Conservation (phyloP, 2,888 invertebrate genomes). For the Drosophila kuntzei region DNA sequence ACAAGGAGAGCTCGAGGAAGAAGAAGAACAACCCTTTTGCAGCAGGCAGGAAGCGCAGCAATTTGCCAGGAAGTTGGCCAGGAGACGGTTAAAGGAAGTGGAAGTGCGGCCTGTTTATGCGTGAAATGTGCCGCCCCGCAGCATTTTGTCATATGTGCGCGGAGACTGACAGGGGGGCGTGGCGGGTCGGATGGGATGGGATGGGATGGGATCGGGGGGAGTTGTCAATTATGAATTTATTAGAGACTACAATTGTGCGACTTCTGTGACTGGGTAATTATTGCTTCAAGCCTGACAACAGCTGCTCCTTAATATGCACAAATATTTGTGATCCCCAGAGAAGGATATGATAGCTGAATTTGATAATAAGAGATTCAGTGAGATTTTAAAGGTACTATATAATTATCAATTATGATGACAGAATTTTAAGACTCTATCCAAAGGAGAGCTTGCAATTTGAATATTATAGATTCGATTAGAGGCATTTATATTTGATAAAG, state of each 20-base stretch:
- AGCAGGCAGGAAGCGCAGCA: constrained; percentile 61
- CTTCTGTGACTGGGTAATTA: constrained; percentile 49
- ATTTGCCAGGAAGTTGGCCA: constrained; percentile 58
- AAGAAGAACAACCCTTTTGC: constrained; percentile 40
- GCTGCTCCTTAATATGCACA: constrained; percentile 28
- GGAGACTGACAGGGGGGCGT: constrained; percentile 4
- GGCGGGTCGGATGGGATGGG: neutral
- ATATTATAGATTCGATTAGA: neutral
- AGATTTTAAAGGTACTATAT: neutral
- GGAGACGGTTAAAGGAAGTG: constrained; percentile 43
- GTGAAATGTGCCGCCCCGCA: constrained; percentile 63
- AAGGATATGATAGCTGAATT: neutral
- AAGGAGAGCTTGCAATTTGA: neutral
- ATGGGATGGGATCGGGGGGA: no score
- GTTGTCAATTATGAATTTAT: constrained; percentile 77
- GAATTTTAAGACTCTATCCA: no score
- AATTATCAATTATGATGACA: neutral
- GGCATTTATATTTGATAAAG: neutral
- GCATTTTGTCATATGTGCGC: constrained; percentile 62
- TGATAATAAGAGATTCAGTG: neutral
- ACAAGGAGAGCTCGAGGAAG: neutral
- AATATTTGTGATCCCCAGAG: constrained; percentile 5
- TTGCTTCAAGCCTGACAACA: constrained; percentile 36
- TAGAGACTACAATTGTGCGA: constrained; percentile 63
- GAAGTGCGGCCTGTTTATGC: constrained; percentile 73